A percentile compares a stretch with the other conserved stretches of the same genome.
Evolutionary conservation across 2,113 vertebrate species (phyloP).

Genomic region (Callopanchax toddi): DNA sequence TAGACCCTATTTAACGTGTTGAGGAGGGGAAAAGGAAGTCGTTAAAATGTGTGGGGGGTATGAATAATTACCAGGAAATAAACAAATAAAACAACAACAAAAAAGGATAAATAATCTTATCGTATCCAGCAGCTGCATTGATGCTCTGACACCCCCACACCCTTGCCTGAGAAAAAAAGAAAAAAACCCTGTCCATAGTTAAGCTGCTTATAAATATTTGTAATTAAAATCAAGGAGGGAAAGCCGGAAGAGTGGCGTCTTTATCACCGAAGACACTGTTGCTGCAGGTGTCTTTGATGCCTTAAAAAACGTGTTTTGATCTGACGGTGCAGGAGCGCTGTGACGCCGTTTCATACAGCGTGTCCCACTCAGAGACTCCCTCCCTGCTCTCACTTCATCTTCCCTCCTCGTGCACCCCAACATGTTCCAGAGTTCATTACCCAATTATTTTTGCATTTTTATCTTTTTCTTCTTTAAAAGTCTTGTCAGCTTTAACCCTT

Average conservation of each 20-base stretch:
- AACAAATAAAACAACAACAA: slow-evolving; percentile 62
- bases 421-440: slow-evolving; percentile 60
- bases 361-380: slow-evolving; percentile 50
- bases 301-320: slow-evolving; percentile 69
- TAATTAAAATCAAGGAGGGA: slow-evolving; percentile 76
- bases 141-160: slow-evolving; percentile 66
- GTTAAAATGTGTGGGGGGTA: slow-evolving; percentile 46
- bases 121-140: slow-evolving; percentile 71
- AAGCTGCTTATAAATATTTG: slow-evolving; percentile 80
- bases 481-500: slow-evolving; percentile 33
- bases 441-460: slow-evolving; percentile 61
- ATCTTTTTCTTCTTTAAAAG: slow-evolving; percentile 59
- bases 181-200: slow-evolving; percentile 68
- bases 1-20: slow-evolving; percentile 49
- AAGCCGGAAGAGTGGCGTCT: slow-evolving; percentile 66
- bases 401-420: slow-evolving; percentile 6
- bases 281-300: slow-evolving; percentile 79
- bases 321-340: slow-evolving; percentile 57
- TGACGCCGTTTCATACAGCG: slow-evolving; percentile 58
- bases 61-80: slow-evolving; percentile 74
- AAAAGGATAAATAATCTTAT: slow-evolving; percentile 76
- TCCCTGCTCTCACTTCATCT: neutral
- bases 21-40: slow-evolving; percentile 46
- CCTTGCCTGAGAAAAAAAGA: slow-evolving; percentile 61
- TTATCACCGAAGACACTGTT: slow-evolving; percentile 74